phyloP scores from a whole-genome alignment of 1,140 invertebrate species.

The Drosophila bocqueti region DNA sequence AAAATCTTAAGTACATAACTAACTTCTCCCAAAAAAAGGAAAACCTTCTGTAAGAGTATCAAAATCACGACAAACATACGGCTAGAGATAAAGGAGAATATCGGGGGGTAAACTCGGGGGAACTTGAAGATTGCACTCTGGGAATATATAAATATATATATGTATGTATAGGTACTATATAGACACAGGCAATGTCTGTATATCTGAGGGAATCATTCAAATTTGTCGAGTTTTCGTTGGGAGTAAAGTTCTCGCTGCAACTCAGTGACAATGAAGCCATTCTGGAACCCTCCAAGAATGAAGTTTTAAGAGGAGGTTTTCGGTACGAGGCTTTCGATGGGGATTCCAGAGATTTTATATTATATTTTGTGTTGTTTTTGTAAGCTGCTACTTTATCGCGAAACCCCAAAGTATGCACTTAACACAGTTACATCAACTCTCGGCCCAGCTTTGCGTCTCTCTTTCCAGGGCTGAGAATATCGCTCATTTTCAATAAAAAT shows the following conservation, averaged over 20 bases:
- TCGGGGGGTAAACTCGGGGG: background rate
- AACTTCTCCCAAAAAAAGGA: no score
- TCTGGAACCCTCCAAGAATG: constrained; percentile 22
- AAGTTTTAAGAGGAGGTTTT: constrained; percentile 15
- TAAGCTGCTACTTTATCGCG: constrained; percentile 19
- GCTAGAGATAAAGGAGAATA: constrained; percentile 9
- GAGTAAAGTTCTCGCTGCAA: constrained; percentile 19
- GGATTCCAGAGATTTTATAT: background rate
- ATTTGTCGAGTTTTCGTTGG: constrained; percentile 38
- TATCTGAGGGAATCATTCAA: constrained; percentile 43
- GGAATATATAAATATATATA: constrained; percentile 1
- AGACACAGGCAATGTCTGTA: background rate
- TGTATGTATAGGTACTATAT: background rate
- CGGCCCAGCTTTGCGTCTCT: constrained; percentile 7
- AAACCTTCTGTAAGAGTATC: background rate
- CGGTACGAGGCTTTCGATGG: background rate
- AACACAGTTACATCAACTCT: constrained; percentile 65
- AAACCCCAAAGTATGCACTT: constrained; percentile 59
- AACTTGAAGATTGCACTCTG: constrained; percentile 36
- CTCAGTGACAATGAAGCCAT: constrained; percentile 73
- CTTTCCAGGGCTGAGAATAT: constrained; percentile 60
- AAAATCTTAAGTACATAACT: background rate
- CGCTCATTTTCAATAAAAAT: constrained; percentile 83
- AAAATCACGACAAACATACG: constrained; percentile 21
- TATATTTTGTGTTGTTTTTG: background rate